Base-by-base conservation (phyloP, 2,888 invertebrate genomes). In the Pterostichus niger region DNA sequence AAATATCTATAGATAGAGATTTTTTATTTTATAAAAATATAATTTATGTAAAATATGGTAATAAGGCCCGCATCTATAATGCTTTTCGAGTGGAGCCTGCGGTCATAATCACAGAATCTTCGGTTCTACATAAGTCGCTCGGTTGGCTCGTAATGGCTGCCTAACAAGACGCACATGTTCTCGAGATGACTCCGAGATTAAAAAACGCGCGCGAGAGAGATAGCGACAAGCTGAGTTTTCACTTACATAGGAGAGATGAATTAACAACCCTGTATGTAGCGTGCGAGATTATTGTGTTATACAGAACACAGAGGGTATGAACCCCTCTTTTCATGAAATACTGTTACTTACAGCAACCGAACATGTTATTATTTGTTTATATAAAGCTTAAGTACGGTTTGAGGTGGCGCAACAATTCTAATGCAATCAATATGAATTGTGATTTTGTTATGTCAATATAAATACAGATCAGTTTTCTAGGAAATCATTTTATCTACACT, bases 51-150 rank as follows among this genome's bases (percentile, higher is more conserved):
- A 82, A 82, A 82, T 82, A 82, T 82, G 82, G 75, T 82, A 82
- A 82, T 82, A 81, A 71, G 73, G 44, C 71, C 71, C 81, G 81
- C 71, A 73, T 68, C 81, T 81, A 81, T 81, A 81, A 73, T 90
- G 88, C 0, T 91, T 91, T 89, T 93, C 89, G 90, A 0, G 91
- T 89, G 24, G 84, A 85, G 0, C 93, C 93, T 11, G 89, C 90
- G 6, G 88, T 85, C 15, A 91, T 87, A 5, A 87, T 85, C 4
- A 71, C 90, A 89, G 49, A 49, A 88, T 88, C 7, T 85, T 89
- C 68, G 80, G 71, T 61, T 71, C 59, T 44, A 71, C 68, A 71
- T 71, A 71, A 71, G 68, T 71, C 71, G 79, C 61, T 64, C 77
- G 77, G 46, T 64, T 33, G 81, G 52, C 9, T 17, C 54, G 81